A percentile compares a stretch with the other conserved stretches of the same genome.
These are phyloP conservation scores for Parazoanthus swiftii DNA, from an alignment of 92 coral and sea anemone genomes.

Conservation along the genomic window DNA sequence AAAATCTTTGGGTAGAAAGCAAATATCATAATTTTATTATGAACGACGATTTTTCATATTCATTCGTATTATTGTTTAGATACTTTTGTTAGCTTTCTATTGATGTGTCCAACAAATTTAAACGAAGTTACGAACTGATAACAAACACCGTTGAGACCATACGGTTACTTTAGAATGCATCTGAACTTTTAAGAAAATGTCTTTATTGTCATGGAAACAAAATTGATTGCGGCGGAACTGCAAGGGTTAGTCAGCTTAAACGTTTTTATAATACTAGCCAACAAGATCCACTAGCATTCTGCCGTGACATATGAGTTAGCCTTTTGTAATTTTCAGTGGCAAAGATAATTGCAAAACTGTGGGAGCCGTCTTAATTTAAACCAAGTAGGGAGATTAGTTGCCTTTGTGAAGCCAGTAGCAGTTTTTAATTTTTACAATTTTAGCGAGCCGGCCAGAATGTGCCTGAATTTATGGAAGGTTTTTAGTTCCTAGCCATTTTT, in stretches of 20 bases:
- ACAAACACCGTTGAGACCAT: too few relatives aligned
- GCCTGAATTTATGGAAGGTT: background rate
- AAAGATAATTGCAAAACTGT: background rate
- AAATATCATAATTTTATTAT: too few relatives aligned
- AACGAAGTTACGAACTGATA: too few relatives aligned
- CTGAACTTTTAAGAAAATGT: too few relatives aligned
- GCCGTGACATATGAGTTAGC: background rate
- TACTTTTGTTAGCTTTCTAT: too few relatives aligned
- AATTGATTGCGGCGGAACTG: background rate
- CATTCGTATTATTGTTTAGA: too few relatives aligned
- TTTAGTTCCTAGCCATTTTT: conserved; percentile 11
- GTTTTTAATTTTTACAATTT: background rate
- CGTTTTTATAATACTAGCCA: background rate
- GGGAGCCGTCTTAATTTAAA: background rate
- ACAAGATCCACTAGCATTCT: too few relatives aligned
- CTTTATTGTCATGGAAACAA: background rate
- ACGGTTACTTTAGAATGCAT: too few relatives aligned
- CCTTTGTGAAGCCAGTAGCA: too few relatives aligned
- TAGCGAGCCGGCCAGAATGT: background rate
- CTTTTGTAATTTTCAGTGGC: background rate
- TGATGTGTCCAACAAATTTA: too few relatives aligned
- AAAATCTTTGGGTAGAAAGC: too few relatives aligned
- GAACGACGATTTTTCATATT: too few relatives aligned
- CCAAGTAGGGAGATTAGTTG: background rate
- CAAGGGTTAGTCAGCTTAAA: background rate